Evolutionary conservation across 1,140 invertebrate genomes (phyloP).

Genomic region (Bemisia tabaci): DNA sequence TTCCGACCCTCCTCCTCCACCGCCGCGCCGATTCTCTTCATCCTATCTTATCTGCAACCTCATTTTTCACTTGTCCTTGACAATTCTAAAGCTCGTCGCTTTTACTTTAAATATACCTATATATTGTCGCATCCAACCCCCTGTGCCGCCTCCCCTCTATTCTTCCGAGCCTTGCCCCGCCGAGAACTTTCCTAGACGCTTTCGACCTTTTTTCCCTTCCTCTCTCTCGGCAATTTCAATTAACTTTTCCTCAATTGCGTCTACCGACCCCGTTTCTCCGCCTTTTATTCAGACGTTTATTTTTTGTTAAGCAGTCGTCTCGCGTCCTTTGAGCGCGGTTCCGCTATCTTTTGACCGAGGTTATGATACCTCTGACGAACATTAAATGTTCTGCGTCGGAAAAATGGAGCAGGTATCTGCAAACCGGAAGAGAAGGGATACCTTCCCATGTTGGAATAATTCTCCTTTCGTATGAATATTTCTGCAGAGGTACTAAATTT

Average conservation of each 20-base stretch:
- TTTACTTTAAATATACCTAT: background rate
- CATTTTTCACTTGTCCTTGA: background rate
- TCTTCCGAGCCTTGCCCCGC: background rate
- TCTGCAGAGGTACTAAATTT: no score
- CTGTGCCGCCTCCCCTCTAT: background rate
- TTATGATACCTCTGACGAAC: no score
- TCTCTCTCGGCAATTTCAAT: background rate
- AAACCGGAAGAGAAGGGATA: no score
- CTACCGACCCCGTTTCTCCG: background rate
- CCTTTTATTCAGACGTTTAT: background rate
- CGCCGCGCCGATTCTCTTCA: background rate
- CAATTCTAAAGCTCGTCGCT: background rate
- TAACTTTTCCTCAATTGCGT: background rate
- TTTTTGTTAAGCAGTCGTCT: background rate
- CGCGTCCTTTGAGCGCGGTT: background rate
- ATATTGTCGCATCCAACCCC: background rate
- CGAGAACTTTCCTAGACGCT: background rate
- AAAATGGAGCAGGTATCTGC: no score
- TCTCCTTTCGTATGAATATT: no score
- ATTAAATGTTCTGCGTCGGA: no score
- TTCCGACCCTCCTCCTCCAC: background rate
- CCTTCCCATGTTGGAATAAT: no score
- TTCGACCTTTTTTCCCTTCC: background rate
- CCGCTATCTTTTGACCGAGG: background rate
- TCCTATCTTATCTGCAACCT: background rate